Percentiles rank a stretch among this genome's conserved stretches.
phyloP scores from a whole-genome alignment of 2,888 invertebrate species.

The Trilocha varians region DNA sequence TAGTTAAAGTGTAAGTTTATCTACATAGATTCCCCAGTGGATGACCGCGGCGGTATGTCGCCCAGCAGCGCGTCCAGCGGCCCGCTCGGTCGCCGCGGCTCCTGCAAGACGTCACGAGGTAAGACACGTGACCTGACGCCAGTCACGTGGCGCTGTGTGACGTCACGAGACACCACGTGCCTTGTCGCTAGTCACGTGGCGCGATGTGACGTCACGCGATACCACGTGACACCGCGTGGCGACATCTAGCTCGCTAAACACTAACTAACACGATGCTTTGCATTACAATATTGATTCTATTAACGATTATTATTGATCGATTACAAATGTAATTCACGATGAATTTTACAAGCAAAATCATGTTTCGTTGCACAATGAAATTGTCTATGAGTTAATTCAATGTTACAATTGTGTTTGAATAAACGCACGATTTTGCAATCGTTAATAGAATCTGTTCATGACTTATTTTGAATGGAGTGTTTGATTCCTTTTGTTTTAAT shows the following conservation, averaged over 20 bases:
- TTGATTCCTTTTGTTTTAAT: neutral
- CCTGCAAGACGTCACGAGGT: constrained; percentile 92
- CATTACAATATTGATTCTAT: constrained; percentile 14
- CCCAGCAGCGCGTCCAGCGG: constrained; percentile 78
- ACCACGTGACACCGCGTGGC: constrained; percentile 3
- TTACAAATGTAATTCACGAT: neutral
- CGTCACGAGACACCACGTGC: constrained; percentile 13
- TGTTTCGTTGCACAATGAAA: no score
- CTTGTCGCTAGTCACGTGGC: constrained; percentile 37
- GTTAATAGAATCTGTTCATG: neutral
- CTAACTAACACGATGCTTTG: constrained; percentile 31
- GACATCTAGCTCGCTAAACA: constrained; percentile 19
- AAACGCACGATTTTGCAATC: no score
- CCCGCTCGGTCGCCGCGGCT: constrained; percentile 85
- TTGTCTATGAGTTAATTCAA: no score
- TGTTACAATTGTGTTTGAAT: no score
- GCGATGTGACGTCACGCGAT: constrained; percentile 12
- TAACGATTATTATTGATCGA: neutral
- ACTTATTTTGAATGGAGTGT: constrained; percentile 2
- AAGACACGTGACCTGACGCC: constrained; percentile 34
- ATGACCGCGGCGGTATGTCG: constrained; percentile 83
- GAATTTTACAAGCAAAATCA: no score
- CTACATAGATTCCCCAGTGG: constrained; percentile 80
- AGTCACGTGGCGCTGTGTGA: constrained; percentile 4
- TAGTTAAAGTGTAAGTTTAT: no score